Percentiles rank a stretch among this genome's conserved stretches.
These are phyloP conservation scores for Scolanthus callimorphus DNA, from an alignment of 92 coral and sea anemone genomes.

Conservation along the genomic window DNA sequence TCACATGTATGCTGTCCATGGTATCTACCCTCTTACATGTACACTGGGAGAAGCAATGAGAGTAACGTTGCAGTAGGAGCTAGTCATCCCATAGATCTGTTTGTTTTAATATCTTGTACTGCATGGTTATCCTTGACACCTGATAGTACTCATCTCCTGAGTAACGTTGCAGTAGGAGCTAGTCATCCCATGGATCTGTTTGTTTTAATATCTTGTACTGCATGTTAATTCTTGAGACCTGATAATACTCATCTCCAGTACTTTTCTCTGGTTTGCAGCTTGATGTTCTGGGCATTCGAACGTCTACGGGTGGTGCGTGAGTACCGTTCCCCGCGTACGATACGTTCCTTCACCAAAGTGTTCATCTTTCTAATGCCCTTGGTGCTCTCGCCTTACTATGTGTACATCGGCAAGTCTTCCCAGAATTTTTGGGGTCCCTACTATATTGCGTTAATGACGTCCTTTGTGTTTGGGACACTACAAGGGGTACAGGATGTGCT, in stretches of 20 bases:
- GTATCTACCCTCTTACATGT: no score
- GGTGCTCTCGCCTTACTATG: slow-evolving; percentile 90
- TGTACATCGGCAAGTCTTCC: slow-evolving; percentile 69
- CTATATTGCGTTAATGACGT: slow-evolving; percentile 67
- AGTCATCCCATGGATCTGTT: no score
- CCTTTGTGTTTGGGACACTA: slow-evolving; percentile 89
- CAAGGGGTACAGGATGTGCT: slow-evolving; percentile 97
- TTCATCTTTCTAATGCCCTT: slow-evolving; percentile 96
- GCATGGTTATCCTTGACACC: no score
- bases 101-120: no score
- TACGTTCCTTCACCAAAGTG: slow-evolving; percentile 95
- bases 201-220: no score
- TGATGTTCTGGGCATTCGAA: slow-evolving; percentile 98
- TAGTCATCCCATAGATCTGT: no score
- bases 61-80: no score
- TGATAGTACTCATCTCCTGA: background rate
- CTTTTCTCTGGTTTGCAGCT: slow-evolving; percentile 29
- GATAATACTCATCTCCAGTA: background rate
- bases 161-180: background rate
- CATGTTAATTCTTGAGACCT: no score
- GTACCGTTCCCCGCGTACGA: slow-evolving; percentile 95
- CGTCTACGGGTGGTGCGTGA: slow-evolving; percentile 93
- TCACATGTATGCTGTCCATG: no score
- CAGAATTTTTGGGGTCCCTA: slow-evolving; percentile 85
- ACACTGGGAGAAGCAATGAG: no score